Percentiles rank a stretch among this genome's conserved stretches.
phyloP scores from a whole-genome alignment of 2,797 vertebrate genomes.

The Numenius phaeopus region DNA sequence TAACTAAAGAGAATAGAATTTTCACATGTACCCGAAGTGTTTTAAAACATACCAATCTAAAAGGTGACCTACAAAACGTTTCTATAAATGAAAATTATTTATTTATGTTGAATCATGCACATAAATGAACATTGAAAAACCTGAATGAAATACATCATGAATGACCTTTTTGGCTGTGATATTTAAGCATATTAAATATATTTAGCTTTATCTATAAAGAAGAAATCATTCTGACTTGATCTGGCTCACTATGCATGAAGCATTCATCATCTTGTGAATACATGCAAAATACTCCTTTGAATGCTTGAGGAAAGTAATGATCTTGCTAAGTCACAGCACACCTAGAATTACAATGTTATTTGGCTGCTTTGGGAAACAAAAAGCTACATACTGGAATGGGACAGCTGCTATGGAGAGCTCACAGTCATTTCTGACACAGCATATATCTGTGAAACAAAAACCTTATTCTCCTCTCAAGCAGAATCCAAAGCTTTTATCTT shows the following conservation, averaged over 20 bases:
- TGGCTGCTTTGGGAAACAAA: background rate
- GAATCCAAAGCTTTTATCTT: background rate
- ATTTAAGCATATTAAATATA: background rate
- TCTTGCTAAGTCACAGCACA: background rate
- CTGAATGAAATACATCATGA: background rate
- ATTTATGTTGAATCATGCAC: background rate
- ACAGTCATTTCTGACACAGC: background rate
- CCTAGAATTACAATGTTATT: background rate
- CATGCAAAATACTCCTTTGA: background rate
- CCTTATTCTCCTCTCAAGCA: background rate
- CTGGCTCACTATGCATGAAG: background rate
- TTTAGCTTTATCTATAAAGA: background rate
- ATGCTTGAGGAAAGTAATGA: background rate
- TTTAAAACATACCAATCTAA: conserved; percentile 23
- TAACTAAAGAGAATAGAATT: conserved; percentile 23
- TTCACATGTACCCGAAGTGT: background rate
- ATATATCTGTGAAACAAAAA: background rate
- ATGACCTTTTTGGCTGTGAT: background rate
- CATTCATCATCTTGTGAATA: conserved; percentile 3
- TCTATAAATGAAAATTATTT: background rate
- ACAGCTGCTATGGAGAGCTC: background rate
- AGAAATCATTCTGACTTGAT: background rate
- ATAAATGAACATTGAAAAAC: background rate
- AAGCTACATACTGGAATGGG: background rate
- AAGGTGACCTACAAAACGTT: background rate